Conservation (phyloP, 1,140 invertebrate genomes). For the Zaprionus capensis region DNA sequence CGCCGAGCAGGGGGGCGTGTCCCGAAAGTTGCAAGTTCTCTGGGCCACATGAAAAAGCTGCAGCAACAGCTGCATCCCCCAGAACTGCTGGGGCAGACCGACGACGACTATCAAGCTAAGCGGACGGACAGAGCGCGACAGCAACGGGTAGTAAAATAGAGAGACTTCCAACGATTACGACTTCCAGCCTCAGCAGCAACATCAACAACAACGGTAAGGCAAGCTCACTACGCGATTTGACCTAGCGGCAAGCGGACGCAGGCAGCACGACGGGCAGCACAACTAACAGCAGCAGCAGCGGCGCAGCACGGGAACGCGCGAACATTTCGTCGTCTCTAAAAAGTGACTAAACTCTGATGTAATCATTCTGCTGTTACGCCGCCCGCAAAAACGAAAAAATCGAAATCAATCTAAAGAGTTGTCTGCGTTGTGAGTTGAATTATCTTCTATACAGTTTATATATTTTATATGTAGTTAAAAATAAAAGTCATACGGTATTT, state of each 20-base stretch:
- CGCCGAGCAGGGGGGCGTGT: not conserved
- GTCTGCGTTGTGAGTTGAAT: not conserved
- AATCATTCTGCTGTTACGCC: constrained; percentile 75
- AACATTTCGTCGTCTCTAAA: constrained; percentile 19
- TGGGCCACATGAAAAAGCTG: constrained; percentile 61
- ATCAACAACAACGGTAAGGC: constrained; percentile 38
- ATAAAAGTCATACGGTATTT: not conserved
- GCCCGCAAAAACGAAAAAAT: constrained; percentile 51
- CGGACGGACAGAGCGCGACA: constrained; percentile 27
- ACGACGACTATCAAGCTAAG: constrained; percentile 64
- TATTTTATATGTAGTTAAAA: not conserved
- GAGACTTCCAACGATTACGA: constrained; percentile 47
- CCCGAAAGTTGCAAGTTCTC: constrained; percentile 43
- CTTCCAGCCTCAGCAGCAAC: constrained; percentile 51
- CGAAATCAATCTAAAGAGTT: not conserved
- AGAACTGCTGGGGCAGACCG: constrained; percentile 56
- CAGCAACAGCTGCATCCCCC: constrained; percentile 52
- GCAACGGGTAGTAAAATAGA: constrained; percentile 17
- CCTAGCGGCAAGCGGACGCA: constrained; percentile 40
- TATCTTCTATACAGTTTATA: not conserved
- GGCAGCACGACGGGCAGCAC: not conserved
- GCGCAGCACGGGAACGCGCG: constrained; percentile 23
- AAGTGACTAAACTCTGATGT: constrained; percentile 81
- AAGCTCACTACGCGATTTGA: constrained; percentile 63
- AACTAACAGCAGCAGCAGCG: constrained; percentile 18